Conservation (phyloP, 2,113 vertebrate genomes). For the Oncorhynchus keta region DNA sequence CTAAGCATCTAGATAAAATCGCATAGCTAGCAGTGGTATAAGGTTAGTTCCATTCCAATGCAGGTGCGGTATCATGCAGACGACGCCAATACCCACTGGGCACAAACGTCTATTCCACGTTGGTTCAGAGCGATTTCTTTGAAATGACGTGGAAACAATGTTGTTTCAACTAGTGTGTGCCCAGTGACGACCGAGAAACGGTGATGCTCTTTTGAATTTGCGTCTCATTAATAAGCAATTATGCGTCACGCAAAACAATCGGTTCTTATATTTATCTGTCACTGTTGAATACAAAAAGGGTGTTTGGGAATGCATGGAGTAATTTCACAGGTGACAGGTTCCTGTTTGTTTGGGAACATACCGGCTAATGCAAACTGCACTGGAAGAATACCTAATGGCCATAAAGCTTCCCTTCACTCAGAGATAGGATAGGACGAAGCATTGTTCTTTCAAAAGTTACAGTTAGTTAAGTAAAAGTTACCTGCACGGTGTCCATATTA, state of each 20-base stretch:
- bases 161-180: too few relatives aligned
- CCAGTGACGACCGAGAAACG: too few relatives aligned
- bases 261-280: slow-evolving; percentile 6
- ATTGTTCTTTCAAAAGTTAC: neutral
- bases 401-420: neutral
- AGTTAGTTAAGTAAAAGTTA: neutral
- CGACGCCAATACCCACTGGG: too few relatives aligned
- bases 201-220: neutral
- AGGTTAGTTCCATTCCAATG: too few relatives aligned
- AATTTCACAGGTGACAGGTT: slow-evolving; percentile 19
- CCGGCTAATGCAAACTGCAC: neutral
- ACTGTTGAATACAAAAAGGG: neutral
- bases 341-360: neutral
- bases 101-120: too few relatives aligned
- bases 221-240: neutral
- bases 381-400: neutral
- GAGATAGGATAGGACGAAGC: neutral
- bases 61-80: too few relatives aligned
- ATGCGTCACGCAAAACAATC: neutral
- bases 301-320: neutral
- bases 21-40: too few relatives aligned
- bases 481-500: neutral
- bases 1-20: too few relatives aligned
- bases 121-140: too few relatives aligned
- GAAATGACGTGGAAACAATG: too few relatives aligned